These are phyloP conservation scores for Drosophila fungiperda DNA, from an alignment of 2,888 invertebrate species.

Conservation along the genomic window DNA sequence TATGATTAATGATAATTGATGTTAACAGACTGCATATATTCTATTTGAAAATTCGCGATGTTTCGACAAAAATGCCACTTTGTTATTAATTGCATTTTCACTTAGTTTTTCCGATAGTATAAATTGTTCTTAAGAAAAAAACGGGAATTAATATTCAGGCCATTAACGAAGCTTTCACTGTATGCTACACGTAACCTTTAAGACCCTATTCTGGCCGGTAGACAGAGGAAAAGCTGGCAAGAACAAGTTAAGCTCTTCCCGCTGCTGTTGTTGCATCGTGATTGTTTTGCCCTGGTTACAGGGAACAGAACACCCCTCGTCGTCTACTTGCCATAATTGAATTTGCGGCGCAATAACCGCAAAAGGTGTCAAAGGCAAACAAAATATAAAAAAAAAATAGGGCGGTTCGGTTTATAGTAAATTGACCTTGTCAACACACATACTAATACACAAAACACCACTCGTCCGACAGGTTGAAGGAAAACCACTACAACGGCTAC, in stretches of 20 bases:
- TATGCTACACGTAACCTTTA: slow-evolving; percentile 37
- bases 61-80: not conserved
- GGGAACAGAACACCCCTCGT: not conserved
- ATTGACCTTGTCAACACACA: slow-evolving; percentile 27
- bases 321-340: slow-evolving; percentile 57
- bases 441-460: not conserved
- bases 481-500: slow-evolving; percentile 84
- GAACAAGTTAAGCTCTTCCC: slow-evolving; percentile 68
- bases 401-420: slow-evolving; percentile 6
- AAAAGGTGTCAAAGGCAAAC: slow-evolving; percentile 7
- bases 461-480: slow-evolving; percentile 46
- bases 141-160: not conserved
- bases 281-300: slow-evolving; percentile 41
- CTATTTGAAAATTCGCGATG: no score
- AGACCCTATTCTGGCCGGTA: not conserved
- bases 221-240: slow-evolving; percentile 10
- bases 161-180: not conserved
- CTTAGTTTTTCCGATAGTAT: not conserved
- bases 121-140: not conserved
- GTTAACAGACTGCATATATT: not conserved
- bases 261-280: slow-evolving; percentile 29
- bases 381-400: slow-evolving; percentile 1
- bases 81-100: not conserved
- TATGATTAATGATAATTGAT: not conserved
- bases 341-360: slow-evolving; percentile 43